Evolutionary conservation across 2,113 vertebrate species (phyloP), one percentile per base, ranked within the genome.

Genomic region (Vireo altiloquus): DNA sequence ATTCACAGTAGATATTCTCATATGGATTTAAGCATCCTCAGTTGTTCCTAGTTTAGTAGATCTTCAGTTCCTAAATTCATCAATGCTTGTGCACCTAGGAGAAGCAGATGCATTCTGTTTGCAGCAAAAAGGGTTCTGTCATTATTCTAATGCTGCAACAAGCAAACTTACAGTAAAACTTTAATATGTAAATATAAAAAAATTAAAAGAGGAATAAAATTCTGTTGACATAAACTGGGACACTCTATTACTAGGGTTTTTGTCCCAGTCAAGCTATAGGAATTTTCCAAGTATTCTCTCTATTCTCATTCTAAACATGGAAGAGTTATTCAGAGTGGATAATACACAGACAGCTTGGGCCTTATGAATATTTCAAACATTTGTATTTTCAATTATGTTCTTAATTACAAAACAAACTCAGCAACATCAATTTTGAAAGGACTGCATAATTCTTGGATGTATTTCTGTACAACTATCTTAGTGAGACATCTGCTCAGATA

Each of bases 301-400:
- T 92, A 27, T 91, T 95, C 35, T 74, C 42, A 69, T 69, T 85
- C 63, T 82, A 60, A 79, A 61, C 23, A 30, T 56, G 56, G n/a
- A 83, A 59, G 33, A 83, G 13, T 68, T 78, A 44, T 78, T 96
- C 52, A 49, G 44, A 68, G 15, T 47, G 49, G 18, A n/a, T 77
- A 66, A 65, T 11, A 59, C 15, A 65, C 57, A 90, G 40, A 46
- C 21, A 40, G 7, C 83, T 74, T 78, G n/a, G 28, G 24, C 20
- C 28, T 94, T 90, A 65, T 95, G 93, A 96, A 94, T 93, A 92
- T 94, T 90, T 85, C 66, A 94, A 95, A 68, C 68, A 82, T 77
- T 54, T 70, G 24, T 83, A 77, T 90, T 92, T 96, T 90, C 85
- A 92, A 60, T 94, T 86, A 71, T 68, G 28, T 49, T 95, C 82